These are phyloP conservation scores for Leontopithecus rosalia DNA, from an alignment of 2,797 vertebrate species.

Conservation along the genomic window DNA sequence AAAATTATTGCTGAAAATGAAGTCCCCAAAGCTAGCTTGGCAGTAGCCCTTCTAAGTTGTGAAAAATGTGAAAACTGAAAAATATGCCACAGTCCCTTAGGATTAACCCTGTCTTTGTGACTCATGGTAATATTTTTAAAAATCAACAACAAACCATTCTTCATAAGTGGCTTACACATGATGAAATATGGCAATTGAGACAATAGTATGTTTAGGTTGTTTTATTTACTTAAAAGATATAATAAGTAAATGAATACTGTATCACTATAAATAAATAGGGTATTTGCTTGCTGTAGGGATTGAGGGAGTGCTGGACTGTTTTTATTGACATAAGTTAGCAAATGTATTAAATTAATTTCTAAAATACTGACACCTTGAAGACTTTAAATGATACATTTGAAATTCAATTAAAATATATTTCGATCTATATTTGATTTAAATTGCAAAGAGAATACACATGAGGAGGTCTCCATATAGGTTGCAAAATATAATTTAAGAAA, in stretches of 20 bases:
- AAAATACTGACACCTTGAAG: slow-evolving; percentile 70
- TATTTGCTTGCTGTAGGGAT: not conserved
- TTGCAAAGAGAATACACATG: slow-evolving; percentile 66
- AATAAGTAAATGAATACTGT: slow-evolving; percentile 13
- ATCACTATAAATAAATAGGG: slow-evolving; percentile 12
- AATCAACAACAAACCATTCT: slow-evolving; percentile 41
- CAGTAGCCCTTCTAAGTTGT: slow-evolving; percentile 77
- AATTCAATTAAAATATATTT: slow-evolving; percentile 77
- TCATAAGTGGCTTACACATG: slow-evolving; percentile 37
- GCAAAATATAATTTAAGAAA: slow-evolving; percentile 76
- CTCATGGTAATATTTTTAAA: slow-evolving; percentile 62
- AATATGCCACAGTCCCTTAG: slow-evolving; percentile 67
- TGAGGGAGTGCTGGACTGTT: not conserved
- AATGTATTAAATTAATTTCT: slow-evolving; percentile 51
- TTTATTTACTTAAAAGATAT: slow-evolving; percentile 59
- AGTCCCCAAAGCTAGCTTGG: slow-evolving; percentile 82
- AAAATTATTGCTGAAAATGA: slow-evolving; percentile 87
- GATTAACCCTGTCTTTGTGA: slow-evolving; percentile 65
- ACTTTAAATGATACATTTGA: slow-evolving; percentile 68
- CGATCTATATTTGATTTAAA: slow-evolving; percentile 72
- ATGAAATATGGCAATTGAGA: slow-evolving; percentile 27
- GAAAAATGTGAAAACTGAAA: slow-evolving; percentile 78
- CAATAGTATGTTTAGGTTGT: not conserved
- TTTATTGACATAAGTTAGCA: slow-evolving; percentile 35
- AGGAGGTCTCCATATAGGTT: slow-evolving; percentile 59